Evolutionary conservation across 2,113 vertebrate species (phyloP).

Genomic region (Meles meles): DNA sequence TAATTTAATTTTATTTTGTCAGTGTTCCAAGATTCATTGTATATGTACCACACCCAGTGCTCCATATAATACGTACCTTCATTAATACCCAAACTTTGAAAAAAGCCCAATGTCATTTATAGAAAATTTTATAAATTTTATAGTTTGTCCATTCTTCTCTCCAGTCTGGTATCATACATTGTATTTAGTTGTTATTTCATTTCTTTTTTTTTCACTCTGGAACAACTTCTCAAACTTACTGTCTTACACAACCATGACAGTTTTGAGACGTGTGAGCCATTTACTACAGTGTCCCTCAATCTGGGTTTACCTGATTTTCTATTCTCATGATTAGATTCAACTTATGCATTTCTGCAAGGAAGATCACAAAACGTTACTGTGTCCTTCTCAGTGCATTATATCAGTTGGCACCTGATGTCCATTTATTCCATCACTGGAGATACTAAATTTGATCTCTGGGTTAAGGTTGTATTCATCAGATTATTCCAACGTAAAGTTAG

Average conservation of each 20-base stretch:
- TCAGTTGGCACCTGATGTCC: neutral
- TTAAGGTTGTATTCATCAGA: neutral
- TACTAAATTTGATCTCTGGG: neutral
- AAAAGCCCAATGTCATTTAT: neutral
- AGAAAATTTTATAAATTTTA: neutral
- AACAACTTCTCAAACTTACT: neutral
- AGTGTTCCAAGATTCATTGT: too few relatives aligned
- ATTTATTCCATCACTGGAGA: neutral
- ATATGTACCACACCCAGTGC: too few relatives aligned
- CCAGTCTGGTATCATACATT: neutral
- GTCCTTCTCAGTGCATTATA: neutral
- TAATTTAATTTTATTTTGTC: too few relatives aligned
- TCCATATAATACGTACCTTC: too few relatives aligned
- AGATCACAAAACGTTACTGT: neutral
- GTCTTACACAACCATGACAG: neutral
- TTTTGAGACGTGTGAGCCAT: neutral
- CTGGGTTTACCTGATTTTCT: neutral
- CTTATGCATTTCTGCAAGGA: neutral
- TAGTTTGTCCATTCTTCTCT: neutral
- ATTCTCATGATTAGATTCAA: neutral
- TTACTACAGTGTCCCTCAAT: neutral
- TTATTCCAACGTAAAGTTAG: neutral
- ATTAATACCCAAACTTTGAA: neutral
- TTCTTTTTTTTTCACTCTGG: neutral
- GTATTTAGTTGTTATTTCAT: neutral